Evolutionary conservation across 1,140 invertebrate genomes (phyloP), one percentile per base, ranked within the genome.

Genomic region (Zaprionus lachaisei): DNA sequence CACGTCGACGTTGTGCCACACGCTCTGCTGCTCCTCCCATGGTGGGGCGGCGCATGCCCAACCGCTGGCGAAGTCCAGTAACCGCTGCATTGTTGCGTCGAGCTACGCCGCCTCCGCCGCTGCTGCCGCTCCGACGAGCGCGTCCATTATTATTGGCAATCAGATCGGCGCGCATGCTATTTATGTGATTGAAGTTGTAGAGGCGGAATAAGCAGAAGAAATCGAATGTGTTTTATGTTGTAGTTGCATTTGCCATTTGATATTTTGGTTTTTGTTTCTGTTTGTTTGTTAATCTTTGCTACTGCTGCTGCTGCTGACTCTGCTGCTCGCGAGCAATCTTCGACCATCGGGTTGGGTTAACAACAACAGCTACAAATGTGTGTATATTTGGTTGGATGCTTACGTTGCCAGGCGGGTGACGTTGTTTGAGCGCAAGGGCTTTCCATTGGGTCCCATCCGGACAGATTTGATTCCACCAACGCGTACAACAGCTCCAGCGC

Each of bases 351-450:
- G 11, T 20, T 20, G 58, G 65, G 57, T 65, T 51, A 51, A 51
- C 51, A 65, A 65, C 47, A 56, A 47, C 63, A 73, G 61, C 68
- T 55, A 71, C 58, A 72, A 66, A 65, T 68, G 64, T 71, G 49
- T 54, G 14, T 66, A 34, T 56, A 62, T 65, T 66, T 77, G 61
- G 73, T 47, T 47, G 41, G 81, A 81, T 83, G 74, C 92, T 93
- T 93, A 93, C 92, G 92, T 93, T 92, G 91, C 89, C 77, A 93
- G 61, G 51, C 80, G 79, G 72, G 80, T 84, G 66, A 90, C 64
- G 60, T 92, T 93, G 58, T 84, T 93, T 22, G 86, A 80, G 66
- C 81, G 77, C 55, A 91, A 64, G 37, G 89, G 79, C 61, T 75
- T 90, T 68, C 92, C 92, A 66, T 84, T 92, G 34, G 87, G 86